Evolutionary conservation across 2,113 vertebrate genomes (phyloP).

Genomic region (Phoxinus phoxinus): DNA sequence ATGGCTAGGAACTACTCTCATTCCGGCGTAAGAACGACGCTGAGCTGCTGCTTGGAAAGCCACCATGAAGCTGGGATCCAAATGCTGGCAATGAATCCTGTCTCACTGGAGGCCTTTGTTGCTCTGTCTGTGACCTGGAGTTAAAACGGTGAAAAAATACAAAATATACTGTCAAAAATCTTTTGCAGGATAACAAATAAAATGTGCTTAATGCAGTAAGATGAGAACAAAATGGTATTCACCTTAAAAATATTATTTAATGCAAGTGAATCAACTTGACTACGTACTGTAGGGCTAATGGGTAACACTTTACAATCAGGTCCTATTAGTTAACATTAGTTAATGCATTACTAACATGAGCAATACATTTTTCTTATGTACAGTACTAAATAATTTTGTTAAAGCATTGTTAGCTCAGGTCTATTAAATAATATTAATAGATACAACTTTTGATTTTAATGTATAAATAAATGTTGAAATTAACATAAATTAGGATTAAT

Average conservation of each 20-base stretch:
- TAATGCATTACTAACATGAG: not conserved
- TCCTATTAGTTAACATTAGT: not conserved
- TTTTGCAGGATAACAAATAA: not conserved
- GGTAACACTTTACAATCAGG: not conserved
- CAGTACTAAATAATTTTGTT: not conserved
- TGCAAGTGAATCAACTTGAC: not conserved
- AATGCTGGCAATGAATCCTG: constrained; percentile 45
- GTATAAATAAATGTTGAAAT: not conserved
- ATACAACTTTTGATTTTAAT: not conserved
- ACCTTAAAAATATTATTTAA: not conserved
- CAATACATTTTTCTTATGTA: not conserved
- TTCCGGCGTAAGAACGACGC: too few species aligned
- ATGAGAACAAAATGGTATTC: not conserved
- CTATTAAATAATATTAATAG: not conserved
- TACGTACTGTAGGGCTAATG: not conserved
- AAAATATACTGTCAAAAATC: not conserved
- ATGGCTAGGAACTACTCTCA: too few species aligned
- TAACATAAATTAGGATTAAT: not conserved
- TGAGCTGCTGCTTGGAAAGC: constrained; percentile 45
- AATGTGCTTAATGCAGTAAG: not conserved
- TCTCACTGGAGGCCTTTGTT: constrained; percentile 52
- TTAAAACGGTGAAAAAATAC: constrained; percentile 23
- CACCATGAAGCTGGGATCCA: constrained; percentile 49
- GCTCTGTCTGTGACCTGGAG: constrained; percentile 63
- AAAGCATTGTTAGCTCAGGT: not conserved